These are phyloP conservation scores for Nesoenas mayeri DNA, from an alignment of 2,113 vertebrate species.

Conservation along the genomic window DNA sequence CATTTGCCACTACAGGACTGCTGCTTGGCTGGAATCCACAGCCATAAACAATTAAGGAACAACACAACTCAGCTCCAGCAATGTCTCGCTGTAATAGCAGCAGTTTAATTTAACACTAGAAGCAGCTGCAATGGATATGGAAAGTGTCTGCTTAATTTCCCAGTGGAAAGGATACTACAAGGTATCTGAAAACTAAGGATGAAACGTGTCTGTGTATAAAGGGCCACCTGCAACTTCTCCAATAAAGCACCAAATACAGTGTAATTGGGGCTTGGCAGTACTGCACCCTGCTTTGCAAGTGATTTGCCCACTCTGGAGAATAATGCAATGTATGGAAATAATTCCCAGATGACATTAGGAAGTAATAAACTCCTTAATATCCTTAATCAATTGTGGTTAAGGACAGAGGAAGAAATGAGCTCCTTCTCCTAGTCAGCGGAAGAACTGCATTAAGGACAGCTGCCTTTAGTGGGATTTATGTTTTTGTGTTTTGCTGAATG, in stretches of 20 bases:
- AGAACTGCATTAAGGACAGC: background rate
- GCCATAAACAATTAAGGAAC: conserved; percentile 32
- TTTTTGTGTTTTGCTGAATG: background rate
- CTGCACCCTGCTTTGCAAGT: background rate
- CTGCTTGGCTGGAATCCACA: conserved; percentile 19
- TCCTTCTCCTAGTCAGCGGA: background rate
- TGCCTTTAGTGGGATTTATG: background rate
- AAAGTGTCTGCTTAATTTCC: conserved; percentile 47
- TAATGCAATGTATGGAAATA: background rate
- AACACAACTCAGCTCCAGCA: background rate
- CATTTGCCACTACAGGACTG: background rate
- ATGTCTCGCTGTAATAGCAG: background rate
- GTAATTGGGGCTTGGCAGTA: background rate
- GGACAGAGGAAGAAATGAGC: background rate
- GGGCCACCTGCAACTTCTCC: background rate
- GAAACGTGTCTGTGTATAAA: background rate
- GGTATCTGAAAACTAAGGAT: background rate
- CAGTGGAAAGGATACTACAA: background rate
- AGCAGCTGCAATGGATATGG: conserved; percentile 46
- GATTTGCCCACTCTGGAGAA: background rate
- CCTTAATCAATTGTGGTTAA: conserved; percentile 8
- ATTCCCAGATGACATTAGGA: background rate
- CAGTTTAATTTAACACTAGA: conserved; percentile 39
- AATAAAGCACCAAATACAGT: background rate
- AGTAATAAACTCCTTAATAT: background rate